Evolutionary conservation across 2,113 vertebrate species (phyloP).

Genomic region (Oreochromis aureus): DNA sequence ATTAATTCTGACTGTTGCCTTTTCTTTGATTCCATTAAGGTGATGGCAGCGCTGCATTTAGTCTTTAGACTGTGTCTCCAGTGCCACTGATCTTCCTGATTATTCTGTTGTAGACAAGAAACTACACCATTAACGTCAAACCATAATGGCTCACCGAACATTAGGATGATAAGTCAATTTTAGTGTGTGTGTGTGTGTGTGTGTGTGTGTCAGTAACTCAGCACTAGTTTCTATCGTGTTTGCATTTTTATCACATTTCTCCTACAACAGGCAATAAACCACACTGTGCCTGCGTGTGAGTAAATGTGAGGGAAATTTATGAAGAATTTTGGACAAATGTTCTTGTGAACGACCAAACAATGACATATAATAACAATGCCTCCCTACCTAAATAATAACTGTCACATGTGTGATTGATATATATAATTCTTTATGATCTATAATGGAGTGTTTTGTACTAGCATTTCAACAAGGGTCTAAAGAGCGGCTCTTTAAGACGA

Average conservation of each 20-base stretch:
- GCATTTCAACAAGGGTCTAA: not conserved
- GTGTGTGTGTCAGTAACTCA: not conserved
- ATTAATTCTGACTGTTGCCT: not conserved
- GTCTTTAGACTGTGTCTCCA: not conserved
- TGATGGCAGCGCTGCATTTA: not conserved
- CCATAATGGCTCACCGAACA: not conserved
- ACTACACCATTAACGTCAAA: not conserved
- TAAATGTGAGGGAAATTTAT: not conserved
- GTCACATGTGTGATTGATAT: not conserved
- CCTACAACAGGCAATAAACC: not conserved
- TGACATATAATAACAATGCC: not conserved
- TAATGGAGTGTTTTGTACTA: not conserved
- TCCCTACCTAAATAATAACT: not conserved
- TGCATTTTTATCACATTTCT: not conserved
- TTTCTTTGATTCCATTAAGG: not conserved
- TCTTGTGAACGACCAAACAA: not conserved
- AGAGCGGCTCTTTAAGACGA: not conserved
- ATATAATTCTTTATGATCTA: not conserved
- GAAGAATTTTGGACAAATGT: not conserved
- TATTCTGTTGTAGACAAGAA: not conserved
- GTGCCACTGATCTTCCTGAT: not conserved
- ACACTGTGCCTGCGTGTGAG: not conserved
- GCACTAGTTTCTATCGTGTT: fast-evolving
- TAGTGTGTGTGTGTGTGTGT: not conserved
- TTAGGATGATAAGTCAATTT: not conserved